Percentiles rank a stretch among this genome's conserved stretches.
Evolutionary conservation across 2,888 invertebrate species (phyloP).

Genomic region (Volucella zonaria): DNA sequence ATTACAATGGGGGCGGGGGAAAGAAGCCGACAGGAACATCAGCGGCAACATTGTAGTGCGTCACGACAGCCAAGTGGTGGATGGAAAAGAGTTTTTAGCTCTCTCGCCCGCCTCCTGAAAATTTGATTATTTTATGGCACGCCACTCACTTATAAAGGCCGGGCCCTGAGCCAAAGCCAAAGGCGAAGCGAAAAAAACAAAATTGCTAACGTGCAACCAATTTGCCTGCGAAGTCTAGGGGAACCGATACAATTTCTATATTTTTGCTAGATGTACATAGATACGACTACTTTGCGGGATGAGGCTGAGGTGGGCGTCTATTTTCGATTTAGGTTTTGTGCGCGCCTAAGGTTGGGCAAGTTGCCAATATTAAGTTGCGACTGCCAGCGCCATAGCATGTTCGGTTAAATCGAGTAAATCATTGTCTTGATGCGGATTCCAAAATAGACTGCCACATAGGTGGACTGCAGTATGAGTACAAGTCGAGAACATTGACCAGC

Average conservation of each 20-base stretch:
- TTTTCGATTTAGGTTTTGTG: conserved; percentile 21
- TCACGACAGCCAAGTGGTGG: conserved; percentile 13
- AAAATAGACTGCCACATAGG: not conserved
- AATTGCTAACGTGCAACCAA: conserved; percentile 36
- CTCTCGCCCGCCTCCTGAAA: not conserved
- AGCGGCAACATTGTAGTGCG: conserved; percentile 27
- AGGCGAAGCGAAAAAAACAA: not conserved
- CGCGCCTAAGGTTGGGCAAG: conserved; percentile 34
- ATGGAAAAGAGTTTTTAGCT: not conserved
- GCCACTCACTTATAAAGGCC: conserved; percentile 61
- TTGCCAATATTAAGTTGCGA: conserved; percentile 21
- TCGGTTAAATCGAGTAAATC: not conserved
- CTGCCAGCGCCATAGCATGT: not conserved
- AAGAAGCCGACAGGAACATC: conserved; percentile 12
- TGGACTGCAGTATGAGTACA: too few species aligned
- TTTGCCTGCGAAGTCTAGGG: conserved; percentile 17
- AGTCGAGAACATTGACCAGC: too few species aligned
- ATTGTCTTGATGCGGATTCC: not conserved
- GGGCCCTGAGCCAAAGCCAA: not conserved
- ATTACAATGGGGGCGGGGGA: not conserved
- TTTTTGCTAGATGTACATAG: too few species aligned
- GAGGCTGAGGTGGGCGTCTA: conserved; percentile 17
- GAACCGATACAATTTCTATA: not conserved
- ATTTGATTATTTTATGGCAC: conserved; percentile 54
- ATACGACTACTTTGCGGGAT: not conserved